These are phyloP conservation scores for Phaonia tiefii DNA, from an alignment of 2,888 invertebrate species.

Conservation along the genomic window DNA sequence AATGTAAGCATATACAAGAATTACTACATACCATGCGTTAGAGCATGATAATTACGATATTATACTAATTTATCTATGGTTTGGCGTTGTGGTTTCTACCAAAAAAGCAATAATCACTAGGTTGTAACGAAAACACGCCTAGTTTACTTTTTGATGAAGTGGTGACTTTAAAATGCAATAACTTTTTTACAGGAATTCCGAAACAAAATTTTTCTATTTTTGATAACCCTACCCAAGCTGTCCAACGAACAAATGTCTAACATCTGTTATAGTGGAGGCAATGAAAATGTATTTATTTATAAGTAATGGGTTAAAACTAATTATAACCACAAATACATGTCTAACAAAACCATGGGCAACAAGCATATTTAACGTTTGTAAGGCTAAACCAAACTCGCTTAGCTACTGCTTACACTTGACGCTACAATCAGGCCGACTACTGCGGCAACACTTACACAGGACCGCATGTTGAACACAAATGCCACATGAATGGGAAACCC, in stretches of 20 bases:
- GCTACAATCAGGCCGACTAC: slow-evolving; percentile 20
- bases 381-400: not conserved
- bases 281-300: slow-evolving; percentile 8
- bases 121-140: too few species aligned
- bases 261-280: not conserved
- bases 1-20: too few species aligned
- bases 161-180: too few species aligned
- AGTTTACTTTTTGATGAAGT: too few species aligned
- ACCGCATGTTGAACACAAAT: slow-evolving; percentile 19
- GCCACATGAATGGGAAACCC: not conserved
- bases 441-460: not conserved
- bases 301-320: slow-evolving; percentile 43
- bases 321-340: slow-evolving; percentile 49
- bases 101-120: too few species aligned
- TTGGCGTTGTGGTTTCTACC: not conserved
- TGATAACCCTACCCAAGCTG: too few species aligned
- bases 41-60: too few species aligned
- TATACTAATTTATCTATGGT: not conserved
- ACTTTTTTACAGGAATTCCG: too few species aligned
- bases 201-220: too few species aligned
- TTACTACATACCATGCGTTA: too few species aligned
- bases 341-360: slow-evolving; percentile 36
- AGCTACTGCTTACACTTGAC: slow-evolving; percentile 4
- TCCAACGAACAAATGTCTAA: not conserved
- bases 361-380: slow-evolving; percentile 15